phyloP scores from a whole-genome alignment of 2,797 vertebrate genomes.

The Prionace glauca region DNA sequence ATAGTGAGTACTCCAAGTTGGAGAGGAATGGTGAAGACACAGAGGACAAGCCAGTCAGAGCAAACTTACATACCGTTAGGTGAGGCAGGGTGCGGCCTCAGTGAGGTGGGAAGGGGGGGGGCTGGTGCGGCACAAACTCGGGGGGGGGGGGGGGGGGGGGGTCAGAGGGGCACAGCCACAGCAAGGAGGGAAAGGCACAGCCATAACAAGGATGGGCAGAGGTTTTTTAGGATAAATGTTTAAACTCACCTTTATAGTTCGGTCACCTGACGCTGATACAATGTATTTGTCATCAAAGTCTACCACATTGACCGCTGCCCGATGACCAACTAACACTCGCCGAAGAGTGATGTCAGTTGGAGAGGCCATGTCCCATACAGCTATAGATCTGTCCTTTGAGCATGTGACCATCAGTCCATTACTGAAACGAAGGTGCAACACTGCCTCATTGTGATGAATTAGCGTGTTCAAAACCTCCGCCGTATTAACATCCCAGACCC shows the following conservation, averaged over 20 bases:
- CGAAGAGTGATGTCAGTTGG: conserved; percentile 69
- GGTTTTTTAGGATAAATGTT: neutral
- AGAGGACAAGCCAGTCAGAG: neutral
- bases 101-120: no score
- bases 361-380: conserved; percentile 72
- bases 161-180: no score
- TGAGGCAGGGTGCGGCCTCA: no score
- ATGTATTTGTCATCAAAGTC: conserved; percentile 87
- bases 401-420: conserved; percentile 97
- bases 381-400: conserved; percentile 89
- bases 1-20: neutral
- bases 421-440: conserved; percentile 88
- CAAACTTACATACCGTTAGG: neutral
- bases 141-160: no score
- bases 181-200: neutral
- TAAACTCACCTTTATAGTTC: conserved; percentile 88
- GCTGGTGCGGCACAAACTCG: no score
- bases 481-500: conserved; percentile 93
- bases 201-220: neutral
- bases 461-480: conserved; percentile 94
- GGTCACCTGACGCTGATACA: conserved; percentile 92
- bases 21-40: neutral
- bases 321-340: conserved; percentile 66
- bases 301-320: conserved; percentile 68
- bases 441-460: conserved; percentile 96